These are phyloP conservation scores for Alethe diademata DNA, from an alignment of 2,113 vertebrate species.

Conservation along the genomic window DNA sequence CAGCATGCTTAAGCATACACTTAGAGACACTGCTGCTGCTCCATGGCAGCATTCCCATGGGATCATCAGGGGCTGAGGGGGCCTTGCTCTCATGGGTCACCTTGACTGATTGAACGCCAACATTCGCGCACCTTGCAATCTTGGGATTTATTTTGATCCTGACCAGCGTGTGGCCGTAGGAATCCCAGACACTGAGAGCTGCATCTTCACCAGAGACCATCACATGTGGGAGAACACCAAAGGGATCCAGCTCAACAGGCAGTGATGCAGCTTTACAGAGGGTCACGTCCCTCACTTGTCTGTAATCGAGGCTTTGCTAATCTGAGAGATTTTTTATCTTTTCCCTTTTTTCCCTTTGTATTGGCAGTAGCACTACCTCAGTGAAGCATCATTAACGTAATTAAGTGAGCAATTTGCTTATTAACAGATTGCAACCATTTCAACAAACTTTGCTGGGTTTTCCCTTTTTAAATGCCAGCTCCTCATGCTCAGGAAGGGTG, in stretches of 20 bases:
- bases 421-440: constrained; percentile 20
- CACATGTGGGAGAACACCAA: fast-evolving
- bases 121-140: neutral
- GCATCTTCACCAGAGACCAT: neutral
- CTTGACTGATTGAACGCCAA: fast-evolving
- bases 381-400: neutral
- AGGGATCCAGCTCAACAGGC: neutral
- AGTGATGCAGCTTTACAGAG: neutral
- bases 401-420: constrained; percentile 28
- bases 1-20: neutral
- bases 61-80: neutral
- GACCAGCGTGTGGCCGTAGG: fast-evolving
- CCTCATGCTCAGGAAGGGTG: fast-evolving
- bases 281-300: fast-evolving
- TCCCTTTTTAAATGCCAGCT: neutral
- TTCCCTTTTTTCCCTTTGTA: neutral
- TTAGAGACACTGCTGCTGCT: neutral
- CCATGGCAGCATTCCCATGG: fast-evolving
- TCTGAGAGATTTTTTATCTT: neutral
- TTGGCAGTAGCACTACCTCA: neutral
- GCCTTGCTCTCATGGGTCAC: neutral
- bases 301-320: fast-evolving
- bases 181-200: neutral
- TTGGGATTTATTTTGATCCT: neutral
- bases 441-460: neutral